phyloP scores from a whole-genome alignment of 2,888 invertebrate species.

The Ypsolopha scabrella region DNA sequence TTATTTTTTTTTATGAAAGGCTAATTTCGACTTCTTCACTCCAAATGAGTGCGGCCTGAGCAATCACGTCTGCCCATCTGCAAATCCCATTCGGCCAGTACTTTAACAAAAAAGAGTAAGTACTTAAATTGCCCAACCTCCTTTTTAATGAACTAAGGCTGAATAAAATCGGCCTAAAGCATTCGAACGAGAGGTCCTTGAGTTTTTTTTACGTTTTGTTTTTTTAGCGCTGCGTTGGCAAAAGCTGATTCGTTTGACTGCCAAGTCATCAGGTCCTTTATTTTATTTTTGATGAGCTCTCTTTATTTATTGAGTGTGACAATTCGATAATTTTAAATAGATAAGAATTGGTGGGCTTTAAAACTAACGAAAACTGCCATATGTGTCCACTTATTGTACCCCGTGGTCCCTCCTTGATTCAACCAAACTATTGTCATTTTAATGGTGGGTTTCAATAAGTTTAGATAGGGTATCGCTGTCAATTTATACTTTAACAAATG shows the following conservation, averaged over 20 bases:
- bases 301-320: background rate
- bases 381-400: too few relatives aligned
- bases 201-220: background rate
- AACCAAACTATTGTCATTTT: too few relatives aligned
- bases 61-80: background rate
- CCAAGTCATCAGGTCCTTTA: constrained; percentile 2
- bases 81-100: background rate
- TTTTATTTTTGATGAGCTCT: background rate
- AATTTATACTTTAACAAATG: too few relatives aligned
- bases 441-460: too few relatives aligned
- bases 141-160: constrained; percentile 3
- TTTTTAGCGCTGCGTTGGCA: background rate
- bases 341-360: too few relatives aligned
- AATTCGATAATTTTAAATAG: too few relatives aligned
- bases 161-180: constrained; percentile 1
- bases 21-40: background rate
- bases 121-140: background rate
- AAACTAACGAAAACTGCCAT: too few relatives aligned
- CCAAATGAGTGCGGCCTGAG: background rate
- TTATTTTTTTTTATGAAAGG: background rate
- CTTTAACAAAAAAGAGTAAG: too few relatives aligned
- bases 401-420: too few relatives aligned
- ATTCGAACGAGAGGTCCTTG: constrained; percentile 1
- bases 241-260: background rate
- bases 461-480: too few relatives aligned